These are phyloP conservation scores for Griposia aprilina DNA, from an alignment of 2,888 invertebrate genomes.

Conservation along the genomic window DNA sequence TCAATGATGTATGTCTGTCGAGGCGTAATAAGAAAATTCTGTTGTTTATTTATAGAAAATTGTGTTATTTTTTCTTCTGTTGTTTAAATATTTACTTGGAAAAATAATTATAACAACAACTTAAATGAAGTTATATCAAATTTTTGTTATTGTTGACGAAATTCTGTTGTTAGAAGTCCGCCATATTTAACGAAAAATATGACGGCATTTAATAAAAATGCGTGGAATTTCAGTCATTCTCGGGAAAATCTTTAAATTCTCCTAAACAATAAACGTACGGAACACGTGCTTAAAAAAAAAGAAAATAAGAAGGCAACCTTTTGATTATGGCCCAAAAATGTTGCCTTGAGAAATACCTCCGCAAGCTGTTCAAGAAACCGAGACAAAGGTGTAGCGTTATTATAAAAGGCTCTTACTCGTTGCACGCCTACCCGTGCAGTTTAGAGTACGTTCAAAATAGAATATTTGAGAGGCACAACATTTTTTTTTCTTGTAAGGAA, in stretches of 20 bases:
- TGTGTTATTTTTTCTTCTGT: not conserved
- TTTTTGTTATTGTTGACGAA: not conserved
- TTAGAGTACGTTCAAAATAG: conserved; percentile 45
- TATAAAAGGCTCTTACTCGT: conserved; percentile 63
- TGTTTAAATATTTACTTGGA: not conserved
- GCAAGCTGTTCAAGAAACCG: conserved; percentile 55
- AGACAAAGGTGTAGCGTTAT: conserved; percentile 68
- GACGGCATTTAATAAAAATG: not conserved
- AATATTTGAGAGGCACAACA: conserved; percentile 15
- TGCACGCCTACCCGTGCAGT: conserved; percentile 66
- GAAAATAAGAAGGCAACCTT: conserved; percentile 28
- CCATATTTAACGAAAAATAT: not conserved
- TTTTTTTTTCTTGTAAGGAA: conserved; percentile 25
- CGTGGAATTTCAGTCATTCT: not conserved
- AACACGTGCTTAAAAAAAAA: conserved; percentile 3
- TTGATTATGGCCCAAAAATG: conserved; percentile 46
- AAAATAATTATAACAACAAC: not conserved
- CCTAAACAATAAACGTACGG: not conserved
- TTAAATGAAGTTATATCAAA: not conserved
- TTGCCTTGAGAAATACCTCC: conserved; percentile 47
- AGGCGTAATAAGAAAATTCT: not conserved
- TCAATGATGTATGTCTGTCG: not conserved
- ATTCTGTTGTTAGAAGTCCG: too few relatives aligned
- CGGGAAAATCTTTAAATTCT: not conserved
- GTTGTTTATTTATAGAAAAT: not conserved